A percentile compares a stretch with the other conserved stretches of the same genome.
Evolutionary conservation across 1,140 invertebrate genomes (phyloP).

Genomic region (Trialeurodes vaporariorum): DNA sequence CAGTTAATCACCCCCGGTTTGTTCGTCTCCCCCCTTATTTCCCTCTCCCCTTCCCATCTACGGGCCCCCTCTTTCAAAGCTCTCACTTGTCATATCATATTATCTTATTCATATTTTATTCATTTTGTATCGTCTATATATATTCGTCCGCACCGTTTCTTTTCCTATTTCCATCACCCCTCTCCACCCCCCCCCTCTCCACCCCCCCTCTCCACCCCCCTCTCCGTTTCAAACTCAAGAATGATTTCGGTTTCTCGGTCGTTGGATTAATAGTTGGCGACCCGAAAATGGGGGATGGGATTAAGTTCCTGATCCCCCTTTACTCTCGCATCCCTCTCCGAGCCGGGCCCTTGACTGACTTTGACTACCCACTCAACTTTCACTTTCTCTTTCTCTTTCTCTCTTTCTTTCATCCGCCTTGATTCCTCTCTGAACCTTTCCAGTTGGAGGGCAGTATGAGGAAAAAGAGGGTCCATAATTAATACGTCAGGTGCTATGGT

Average conservation of each 20-base stretch:
- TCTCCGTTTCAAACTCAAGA: not conserved
- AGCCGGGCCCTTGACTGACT: too few relatives aligned
- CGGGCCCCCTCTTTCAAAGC: not conserved
- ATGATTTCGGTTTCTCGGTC: not conserved
- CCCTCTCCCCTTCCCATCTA: conserved; percentile 2
- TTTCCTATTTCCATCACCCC: not conserved
- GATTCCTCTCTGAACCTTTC: too few relatives aligned
- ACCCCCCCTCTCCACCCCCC: too few relatives aligned
- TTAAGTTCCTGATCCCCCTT: not conserved
- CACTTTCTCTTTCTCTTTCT: too few relatives aligned
- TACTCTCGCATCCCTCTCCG: too few relatives aligned
- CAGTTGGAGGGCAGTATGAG: too few relatives aligned
- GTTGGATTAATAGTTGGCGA: not conserved
- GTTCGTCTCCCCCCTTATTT: not conserved
- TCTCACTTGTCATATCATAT: conserved; percentile 4
- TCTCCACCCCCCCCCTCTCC: too few relatives aligned
- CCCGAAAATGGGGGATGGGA: not conserved
- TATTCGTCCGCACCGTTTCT: not conserved
- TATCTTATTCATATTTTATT: not conserved
- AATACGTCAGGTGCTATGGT: too few relatives aligned
- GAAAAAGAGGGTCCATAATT: too few relatives aligned
- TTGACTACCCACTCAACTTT: too few relatives aligned
- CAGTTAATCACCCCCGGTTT: not conserved
- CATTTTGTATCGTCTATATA: not conserved
- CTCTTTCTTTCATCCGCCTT: too few relatives aligned